Conservation (phyloP, 2,797 vertebrate genomes). For the Anableps anableps region DNA sequence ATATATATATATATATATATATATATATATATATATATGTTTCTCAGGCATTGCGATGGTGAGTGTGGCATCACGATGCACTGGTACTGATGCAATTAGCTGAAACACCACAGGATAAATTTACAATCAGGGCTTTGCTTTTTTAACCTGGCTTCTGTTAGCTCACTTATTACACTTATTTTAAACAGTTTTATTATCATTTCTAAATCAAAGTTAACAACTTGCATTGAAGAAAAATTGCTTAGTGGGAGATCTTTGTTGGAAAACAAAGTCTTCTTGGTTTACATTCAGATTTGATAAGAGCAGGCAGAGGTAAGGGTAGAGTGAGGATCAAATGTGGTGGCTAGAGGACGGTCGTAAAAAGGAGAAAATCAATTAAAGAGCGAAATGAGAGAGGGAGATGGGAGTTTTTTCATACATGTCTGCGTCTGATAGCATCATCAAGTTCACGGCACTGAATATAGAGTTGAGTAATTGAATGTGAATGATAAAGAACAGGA, state of each 20-base stretch:
- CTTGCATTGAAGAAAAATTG: background rate
- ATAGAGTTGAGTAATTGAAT: conserved; percentile 52
- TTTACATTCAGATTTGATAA: conserved; percentile 49
- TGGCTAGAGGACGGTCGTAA: conserved; percentile 44
- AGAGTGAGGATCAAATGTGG: conserved; percentile 54
- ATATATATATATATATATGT: background rate
- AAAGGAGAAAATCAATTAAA: conserved; percentile 67
- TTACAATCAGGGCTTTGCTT: background rate
- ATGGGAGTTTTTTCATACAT: conserved; percentile 27
- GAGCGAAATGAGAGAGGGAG: conserved; percentile 5
- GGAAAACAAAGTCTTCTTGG: conserved; percentile 48
- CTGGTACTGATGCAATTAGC: conserved; percentile 12
- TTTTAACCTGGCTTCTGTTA: conserved; percentile 1
- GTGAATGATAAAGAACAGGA: conserved; percentile 52
- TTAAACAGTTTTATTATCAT: conserved; percentile 2
- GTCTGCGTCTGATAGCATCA: conserved; percentile 49
- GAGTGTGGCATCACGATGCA: background rate
- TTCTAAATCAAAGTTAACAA: background rate
- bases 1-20: no score
- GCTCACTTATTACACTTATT: background rate
- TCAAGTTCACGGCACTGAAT: conserved; percentile 54
- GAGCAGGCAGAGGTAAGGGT: conserved; percentile 32
- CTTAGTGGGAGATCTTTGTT: conserved; percentile 22
- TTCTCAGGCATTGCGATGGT: background rate
- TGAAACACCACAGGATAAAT: background rate